Evolutionary conservation across 2,888 invertebrate species (phyloP), one percentile per base, ranked within the genome.

Genomic region (Scotopteryx bipunctaria): DNA sequence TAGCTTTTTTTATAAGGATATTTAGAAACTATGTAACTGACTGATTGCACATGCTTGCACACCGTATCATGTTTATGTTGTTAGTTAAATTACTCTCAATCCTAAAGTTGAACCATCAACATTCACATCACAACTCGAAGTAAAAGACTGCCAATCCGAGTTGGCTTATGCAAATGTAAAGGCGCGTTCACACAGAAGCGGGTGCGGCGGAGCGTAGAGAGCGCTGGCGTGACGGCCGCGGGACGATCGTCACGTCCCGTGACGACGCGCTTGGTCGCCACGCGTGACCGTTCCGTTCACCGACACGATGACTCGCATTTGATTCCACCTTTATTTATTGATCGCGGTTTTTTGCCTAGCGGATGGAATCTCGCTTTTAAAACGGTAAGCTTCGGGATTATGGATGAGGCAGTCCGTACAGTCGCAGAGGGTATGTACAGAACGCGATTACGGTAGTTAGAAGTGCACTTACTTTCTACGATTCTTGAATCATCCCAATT

Each of bases 231-330:
- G 61, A 53, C 61, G 59, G 57, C 50, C 49, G 51, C 53, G 57
- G 54, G 67, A 60, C 67, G 71, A 69, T 67, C 78, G 81, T 76
- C 81, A 75, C 71, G 69, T 71, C 76, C 77, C 79, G 81, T 78
- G 83, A 81, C 80, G 62, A 45, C 49, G 61, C 73, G 76, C 71
- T 70, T 67, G 73, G 68, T 61, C 73, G 67, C 70, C 64, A 77
- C 72, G 80, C 86, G 82, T 85, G 82, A 85, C 88, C 79, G 86
- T 81, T 84, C 85, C 86, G 84, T 83, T 81, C 80, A 78, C 77
- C 76, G 79, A 71, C 80, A 73, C 76, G 78, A 79, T 83, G 82
- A 79, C 83, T 83, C 76, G 81, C 76, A 78, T 84, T 76, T 78
- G 74, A 76, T 78, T 70, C 76, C 59, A 55, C 66, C 38, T 71